Percentiles rank a stretch among this genome's conserved stretches.
Conservation (phyloP, 2,797 vertebrate genomes). For the Lithobates pipiens region DNA sequence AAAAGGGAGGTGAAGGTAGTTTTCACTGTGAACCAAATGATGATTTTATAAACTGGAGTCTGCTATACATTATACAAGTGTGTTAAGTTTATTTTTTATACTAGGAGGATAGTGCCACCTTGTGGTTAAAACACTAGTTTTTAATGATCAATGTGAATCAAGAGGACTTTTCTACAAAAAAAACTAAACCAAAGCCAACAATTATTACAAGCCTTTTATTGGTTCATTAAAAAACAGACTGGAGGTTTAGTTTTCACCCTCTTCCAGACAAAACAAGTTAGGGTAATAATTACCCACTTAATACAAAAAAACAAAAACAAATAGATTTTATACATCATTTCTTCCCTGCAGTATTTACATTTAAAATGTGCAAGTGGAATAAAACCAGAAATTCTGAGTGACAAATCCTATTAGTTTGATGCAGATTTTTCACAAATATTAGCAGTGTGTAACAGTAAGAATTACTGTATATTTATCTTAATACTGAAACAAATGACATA, state of each 20-base stretch:
- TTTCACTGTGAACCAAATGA: neutral
- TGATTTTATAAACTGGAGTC: neutral
- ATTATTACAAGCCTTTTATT: slow-evolving; percentile 27
- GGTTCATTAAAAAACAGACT: neutral
- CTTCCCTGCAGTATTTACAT: neutral
- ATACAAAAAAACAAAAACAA: neutral
- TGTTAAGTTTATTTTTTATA: neutral
- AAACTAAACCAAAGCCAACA: neutral
- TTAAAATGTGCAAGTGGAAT: slow-evolving; percentile 1
- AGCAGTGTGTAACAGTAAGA: neutral
- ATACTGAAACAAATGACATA: neutral
- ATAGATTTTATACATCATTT: neutral
- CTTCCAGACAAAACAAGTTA: neutral
- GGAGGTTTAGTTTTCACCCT: neutral
- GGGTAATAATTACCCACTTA: neutral
- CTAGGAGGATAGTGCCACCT: slow-evolving; percentile 9
- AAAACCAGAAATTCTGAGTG: neutral
- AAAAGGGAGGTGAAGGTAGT: too few relatives aligned
- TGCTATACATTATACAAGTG: neutral
- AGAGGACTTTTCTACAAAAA: neutral
- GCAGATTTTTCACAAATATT: neutral
- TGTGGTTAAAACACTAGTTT: neutral
- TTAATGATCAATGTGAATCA: too few relatives aligned
- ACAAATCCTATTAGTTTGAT: neutral
- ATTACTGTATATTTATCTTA: neutral